Evolutionary conservation across 2,797 vertebrate genomes (phyloP).

Genomic region (Furcifer pardalis): DNA sequence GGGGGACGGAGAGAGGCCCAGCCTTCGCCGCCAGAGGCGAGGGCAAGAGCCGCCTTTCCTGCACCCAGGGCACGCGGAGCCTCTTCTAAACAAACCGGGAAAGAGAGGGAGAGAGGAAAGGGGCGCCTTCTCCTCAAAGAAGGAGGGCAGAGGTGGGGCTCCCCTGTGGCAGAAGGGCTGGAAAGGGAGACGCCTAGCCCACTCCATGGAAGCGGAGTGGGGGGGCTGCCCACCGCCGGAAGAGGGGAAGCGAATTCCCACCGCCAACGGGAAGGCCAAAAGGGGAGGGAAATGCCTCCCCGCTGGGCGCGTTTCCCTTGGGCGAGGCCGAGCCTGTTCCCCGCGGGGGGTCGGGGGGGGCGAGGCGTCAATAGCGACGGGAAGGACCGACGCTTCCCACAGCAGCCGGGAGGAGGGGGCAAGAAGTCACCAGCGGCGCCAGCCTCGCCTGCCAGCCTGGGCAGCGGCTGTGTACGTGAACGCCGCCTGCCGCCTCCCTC

Average conservation of each 20-base stretch:
- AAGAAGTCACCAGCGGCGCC: not conserved
- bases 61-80: too few relatives aligned
- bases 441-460: not conserved
- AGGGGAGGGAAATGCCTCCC: not conserved
- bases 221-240: not conserved
- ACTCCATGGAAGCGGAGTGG: not conserved
- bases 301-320: not conserved
- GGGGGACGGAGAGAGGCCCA: not conserved
- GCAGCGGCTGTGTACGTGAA: not conserved
- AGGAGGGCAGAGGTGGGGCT: not conserved
- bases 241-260: not conserved
- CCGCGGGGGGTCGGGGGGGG: not conserved
- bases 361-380: not conserved
- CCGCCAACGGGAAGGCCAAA: not conserved
- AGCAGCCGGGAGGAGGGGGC: slow-evolving; percentile 6
- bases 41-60: too few relatives aligned
- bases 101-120: not conserved
- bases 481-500: not conserved
- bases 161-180: too few relatives aligned
- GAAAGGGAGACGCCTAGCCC: not conserved
- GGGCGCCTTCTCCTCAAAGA: not conserved
- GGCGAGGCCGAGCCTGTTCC: not conserved
- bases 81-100: not conserved
- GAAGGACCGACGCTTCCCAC: not conserved
- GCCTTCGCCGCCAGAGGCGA: too few relatives aligned